These are phyloP conservation scores for Platycheirus albimanus DNA, from an alignment of 2,888 invertebrate species.

Conservation along the genomic window DNA sequence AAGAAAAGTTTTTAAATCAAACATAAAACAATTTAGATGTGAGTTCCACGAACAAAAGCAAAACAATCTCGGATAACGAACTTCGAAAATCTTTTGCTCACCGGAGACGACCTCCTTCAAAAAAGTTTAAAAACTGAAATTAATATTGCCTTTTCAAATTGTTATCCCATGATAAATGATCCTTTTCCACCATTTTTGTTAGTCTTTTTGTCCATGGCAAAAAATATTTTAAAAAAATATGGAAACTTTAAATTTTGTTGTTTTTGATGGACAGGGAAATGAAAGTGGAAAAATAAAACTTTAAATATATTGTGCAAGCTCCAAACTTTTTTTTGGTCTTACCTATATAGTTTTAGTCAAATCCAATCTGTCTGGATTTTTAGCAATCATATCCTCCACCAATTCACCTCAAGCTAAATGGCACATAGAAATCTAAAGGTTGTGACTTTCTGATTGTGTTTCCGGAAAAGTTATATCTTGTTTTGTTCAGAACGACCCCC, in stretches of 20 bases:
- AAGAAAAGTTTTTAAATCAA: too few relatives aligned
- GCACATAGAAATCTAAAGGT: slow-evolving; percentile 48
- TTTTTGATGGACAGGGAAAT: too few relatives aligned
- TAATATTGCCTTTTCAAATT: slow-evolving; percentile 26
- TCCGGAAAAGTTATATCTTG: slow-evolving; percentile 41
- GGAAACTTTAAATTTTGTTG: too few relatives aligned
- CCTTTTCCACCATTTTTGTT: not conserved
- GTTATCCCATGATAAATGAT: slow-evolving; percentile 26
- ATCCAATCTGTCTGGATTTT: slow-evolving; percentile 6
- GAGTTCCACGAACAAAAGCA: too few relatives aligned
- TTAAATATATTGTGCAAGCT: not conserved
- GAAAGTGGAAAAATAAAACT: not conserved
- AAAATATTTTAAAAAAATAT: too few relatives aligned
- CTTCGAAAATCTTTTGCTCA: slow-evolving; percentile 1
- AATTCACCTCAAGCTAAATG: slow-evolving; percentile 49
- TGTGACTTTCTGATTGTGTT: slow-evolving; percentile 41
- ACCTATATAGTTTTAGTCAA: slow-evolving; percentile 3
- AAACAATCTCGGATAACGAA: not conserved
- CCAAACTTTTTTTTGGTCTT: not conserved
- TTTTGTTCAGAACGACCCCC: not conserved
- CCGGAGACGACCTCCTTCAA: not conserved
- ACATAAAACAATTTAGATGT: too few relatives aligned
- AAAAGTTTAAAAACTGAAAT: slow-evolving; percentile 35
- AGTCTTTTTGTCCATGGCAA: not conserved
- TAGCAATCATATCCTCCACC: slow-evolving; percentile 25